A percentile compares a stretch with the other conserved stretches of the same genome.
These are phyloP conservation scores for Drosophila greeni DNA, from an alignment of 2,888 invertebrate genomes.

Conservation along the genomic window DNA sequence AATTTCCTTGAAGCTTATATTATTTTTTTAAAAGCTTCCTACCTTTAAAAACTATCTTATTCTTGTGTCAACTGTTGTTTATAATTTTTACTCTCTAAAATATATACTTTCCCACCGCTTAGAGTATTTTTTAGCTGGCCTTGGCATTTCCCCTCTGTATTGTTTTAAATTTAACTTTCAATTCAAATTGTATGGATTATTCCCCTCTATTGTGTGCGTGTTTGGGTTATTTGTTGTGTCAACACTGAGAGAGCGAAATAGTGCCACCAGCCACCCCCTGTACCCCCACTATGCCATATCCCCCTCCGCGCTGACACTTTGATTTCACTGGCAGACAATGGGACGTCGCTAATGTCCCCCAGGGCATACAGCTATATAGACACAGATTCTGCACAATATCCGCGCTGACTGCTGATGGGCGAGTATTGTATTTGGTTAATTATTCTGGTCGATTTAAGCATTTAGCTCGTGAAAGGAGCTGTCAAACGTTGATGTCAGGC, in stretches of 20 bases:
- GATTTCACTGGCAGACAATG: constrained; percentile 51
- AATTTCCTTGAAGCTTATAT: too few species aligned
- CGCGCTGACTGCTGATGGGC: constrained; percentile 11
- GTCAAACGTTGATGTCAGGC: constrained; percentile 52
- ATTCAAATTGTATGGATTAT: constrained; percentile 49
- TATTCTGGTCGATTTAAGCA: constrained; percentile 55
- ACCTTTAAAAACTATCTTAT: too few species aligned
- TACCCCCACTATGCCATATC: background rate
- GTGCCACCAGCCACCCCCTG: constrained; percentile 4
- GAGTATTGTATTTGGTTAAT: constrained; percentile 29
- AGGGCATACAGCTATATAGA: constrained; percentile 35
- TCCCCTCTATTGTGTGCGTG: constrained; percentile 42
- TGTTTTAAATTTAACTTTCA: constrained; percentile 53
- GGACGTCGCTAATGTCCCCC: constrained; percentile 53
- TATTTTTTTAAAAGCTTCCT: too few species aligned
- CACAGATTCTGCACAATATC: constrained; percentile 5
- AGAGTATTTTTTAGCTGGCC: background rate
- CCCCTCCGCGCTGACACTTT: constrained; percentile 13
- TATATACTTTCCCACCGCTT: fast-evolving
- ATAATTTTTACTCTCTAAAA: too few species aligned
- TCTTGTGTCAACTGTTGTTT: too few species aligned
- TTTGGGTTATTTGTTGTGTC: constrained; percentile 54
- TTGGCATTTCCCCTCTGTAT: background rate
- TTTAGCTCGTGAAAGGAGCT: constrained; percentile 54
- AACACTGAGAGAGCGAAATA: constrained; percentile 14